Conservation (phyloP, 92 coral and sea anemone species). For the Palythoa heliodiscus region DNA sequence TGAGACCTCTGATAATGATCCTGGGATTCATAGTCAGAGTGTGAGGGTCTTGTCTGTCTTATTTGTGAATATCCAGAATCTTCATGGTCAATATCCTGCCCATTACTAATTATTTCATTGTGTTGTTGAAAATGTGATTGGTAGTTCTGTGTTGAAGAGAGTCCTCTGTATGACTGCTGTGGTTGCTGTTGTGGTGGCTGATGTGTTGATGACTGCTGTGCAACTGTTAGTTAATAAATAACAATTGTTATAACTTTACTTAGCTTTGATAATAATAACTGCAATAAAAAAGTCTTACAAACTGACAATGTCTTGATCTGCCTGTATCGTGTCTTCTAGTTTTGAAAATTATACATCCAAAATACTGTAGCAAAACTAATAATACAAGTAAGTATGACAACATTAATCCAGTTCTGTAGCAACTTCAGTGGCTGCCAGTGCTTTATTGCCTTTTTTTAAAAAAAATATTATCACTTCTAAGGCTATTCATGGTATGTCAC, state of each 20-base stretch:
- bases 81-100: constrained; percentile 71
- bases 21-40: constrained; percentile 61
- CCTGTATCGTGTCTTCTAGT: too few relatives aligned
- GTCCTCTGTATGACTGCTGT: constrained; percentile 33
- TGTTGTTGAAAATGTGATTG: constrained; percentile 51
- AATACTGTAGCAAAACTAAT: too few relatives aligned
- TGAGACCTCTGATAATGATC: constrained; percentile 60
- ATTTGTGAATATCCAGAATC: constrained; percentile 59
- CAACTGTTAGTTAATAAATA: not conserved
- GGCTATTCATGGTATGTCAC: too few relatives aligned
- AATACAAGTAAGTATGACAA: too few relatives aligned
- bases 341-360: too few relatives aligned
- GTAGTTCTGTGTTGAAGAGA: constrained; percentile 28
- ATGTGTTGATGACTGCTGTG: constrained; percentile 27
- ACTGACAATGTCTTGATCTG: too few relatives aligned
- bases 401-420: too few relatives aligned
- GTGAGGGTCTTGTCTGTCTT: constrained; percentile 42
- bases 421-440: too few relatives aligned
- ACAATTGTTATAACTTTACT: not conserved
- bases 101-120: constrained; percentile 51
- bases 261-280: not conserved
- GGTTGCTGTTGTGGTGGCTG: constrained; percentile 52
- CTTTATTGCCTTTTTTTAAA: too few relatives aligned
- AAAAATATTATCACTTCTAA: too few relatives aligned
- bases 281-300: too few relatives aligned